phyloP scores from a whole-genome alignment of 1,140 invertebrate genomes.

The Calliphora vicina region DNA sequence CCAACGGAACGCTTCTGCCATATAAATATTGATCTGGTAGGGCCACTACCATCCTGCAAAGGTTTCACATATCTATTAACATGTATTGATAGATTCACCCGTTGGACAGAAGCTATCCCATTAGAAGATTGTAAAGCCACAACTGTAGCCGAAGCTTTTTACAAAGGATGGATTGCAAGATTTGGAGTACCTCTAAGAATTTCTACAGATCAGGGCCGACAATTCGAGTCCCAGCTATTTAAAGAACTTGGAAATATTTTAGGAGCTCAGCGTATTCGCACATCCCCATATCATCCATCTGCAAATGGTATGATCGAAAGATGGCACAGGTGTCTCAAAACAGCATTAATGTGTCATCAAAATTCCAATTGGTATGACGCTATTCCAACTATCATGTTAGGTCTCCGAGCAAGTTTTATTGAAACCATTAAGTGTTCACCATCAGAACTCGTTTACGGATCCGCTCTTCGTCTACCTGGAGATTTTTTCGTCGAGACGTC shows the following conservation, averaged over 20 bases:
- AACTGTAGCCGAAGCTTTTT: conserved; percentile 44
- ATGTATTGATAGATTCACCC: conserved; percentile 7
- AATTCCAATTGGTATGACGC: neutral
- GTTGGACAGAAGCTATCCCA: conserved; percentile 24
- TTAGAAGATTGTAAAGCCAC: neutral
- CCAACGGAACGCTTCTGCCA: neutral
- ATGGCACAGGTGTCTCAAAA: neutral
- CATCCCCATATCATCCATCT: neutral
- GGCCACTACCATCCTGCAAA: neutral
- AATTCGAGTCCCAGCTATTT: neutral
- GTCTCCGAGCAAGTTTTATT: too few species aligned
- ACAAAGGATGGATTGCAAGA: conserved; percentile 54
- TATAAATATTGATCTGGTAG: neutral
- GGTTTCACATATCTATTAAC: conserved; percentile 15
- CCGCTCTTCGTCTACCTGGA: too few species aligned
- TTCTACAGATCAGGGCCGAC: neutral
- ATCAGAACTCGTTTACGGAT: too few species aligned
- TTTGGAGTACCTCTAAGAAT: conserved; percentile 46
- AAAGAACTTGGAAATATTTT: neutral
- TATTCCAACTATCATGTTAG: too few species aligned
- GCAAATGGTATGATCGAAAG: neutral
- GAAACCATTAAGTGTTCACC: too few species aligned
- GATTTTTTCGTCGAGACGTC: too few species aligned
- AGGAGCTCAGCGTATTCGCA: neutral
- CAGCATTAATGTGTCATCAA: neutral